Percentiles rank a stretch among this genome's conserved stretches.
Conservation (phyloP, 2,797 vertebrate species). For the Gambelia wislizenii region DNA sequence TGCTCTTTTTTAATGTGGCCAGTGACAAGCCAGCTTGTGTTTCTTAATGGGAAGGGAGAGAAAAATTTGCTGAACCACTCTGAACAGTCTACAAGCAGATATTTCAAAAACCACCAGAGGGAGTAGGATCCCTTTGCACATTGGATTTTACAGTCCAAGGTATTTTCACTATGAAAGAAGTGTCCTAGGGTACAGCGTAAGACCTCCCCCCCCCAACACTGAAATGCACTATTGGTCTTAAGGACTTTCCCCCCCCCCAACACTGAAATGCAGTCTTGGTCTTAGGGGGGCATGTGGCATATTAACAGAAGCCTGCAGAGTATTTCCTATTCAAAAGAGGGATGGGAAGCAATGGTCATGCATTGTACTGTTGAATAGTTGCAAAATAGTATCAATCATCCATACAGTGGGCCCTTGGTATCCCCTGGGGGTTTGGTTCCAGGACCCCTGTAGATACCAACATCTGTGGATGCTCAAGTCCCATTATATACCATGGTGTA, state of each 20-base stretch:
- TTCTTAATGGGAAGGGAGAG: not conserved
- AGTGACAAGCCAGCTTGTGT: not conserved
- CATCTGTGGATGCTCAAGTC: too few relatives aligned
- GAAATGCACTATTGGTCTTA: not conserved
- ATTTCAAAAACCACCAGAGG: conserved; percentile 30
- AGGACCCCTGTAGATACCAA: too few relatives aligned
- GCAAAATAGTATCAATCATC: not conserved
- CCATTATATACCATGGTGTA: too few relatives aligned
- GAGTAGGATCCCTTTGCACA: conserved; percentile 9
- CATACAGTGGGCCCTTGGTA: too few relatives aligned
- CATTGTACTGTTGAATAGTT: not conserved
- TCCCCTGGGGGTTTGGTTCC: too few relatives aligned
- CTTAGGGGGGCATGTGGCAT: not conserved
- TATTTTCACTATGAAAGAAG: not conserved
- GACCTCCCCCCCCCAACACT: not conserved
- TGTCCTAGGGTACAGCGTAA: not conserved
- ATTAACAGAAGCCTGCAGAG: not conserved
- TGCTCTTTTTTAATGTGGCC: not conserved
- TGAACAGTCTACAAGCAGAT: not conserved
- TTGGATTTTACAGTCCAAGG: not conserved
- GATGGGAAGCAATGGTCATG: not conserved
- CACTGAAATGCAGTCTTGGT: not conserved
- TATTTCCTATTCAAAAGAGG: not conserved
- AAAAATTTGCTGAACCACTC: not conserved
- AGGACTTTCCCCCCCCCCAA: too few relatives aligned